phyloP scores from a whole-genome alignment of 2,113 vertebrate species.

The Xenopus tropicalis region DNA sequence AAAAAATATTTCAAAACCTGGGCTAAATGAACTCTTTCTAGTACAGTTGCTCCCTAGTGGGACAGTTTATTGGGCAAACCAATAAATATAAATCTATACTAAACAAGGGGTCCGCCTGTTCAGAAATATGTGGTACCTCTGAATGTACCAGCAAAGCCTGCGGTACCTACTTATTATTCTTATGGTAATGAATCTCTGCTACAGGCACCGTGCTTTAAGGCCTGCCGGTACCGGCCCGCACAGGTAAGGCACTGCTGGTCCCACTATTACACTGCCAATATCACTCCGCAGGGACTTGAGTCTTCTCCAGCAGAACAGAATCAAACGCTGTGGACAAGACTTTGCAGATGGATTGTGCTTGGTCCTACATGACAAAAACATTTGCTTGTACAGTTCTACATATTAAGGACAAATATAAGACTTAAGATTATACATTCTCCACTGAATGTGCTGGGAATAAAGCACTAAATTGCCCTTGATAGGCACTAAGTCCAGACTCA shows the following conservation, averaged over 20 bases:
- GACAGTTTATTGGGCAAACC: too few relatives aligned
- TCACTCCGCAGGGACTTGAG: slow-evolving; percentile 61
- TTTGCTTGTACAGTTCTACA: not conserved
- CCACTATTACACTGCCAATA: not conserved
- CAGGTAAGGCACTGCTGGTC: not conserved
- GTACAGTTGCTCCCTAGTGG: too few relatives aligned
- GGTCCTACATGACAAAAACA: slow-evolving; percentile 69
- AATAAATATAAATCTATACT: too few relatives aligned
- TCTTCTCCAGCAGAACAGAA: slow-evolving; percentile 83
- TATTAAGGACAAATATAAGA: not conserved
- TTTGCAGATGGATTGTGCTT: slow-evolving; percentile 96
- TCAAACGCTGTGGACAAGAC: slow-evolving; percentile 89
- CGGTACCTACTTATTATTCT: not conserved
- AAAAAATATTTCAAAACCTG: too few relatives aligned
- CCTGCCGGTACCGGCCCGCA: not conserved
- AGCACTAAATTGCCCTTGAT: not conserved
- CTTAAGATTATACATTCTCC: too few relatives aligned
- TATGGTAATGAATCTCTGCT: not conserved
- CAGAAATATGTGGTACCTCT: not conserved
- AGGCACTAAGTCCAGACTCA: slow-evolving; percentile 60
- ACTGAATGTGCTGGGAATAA: not conserved
- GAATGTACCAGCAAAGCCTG: not conserved
- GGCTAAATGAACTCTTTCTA: too few relatives aligned
- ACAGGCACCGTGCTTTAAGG: not conserved
- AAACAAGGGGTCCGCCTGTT: too few relatives aligned